These are phyloP conservation scores for Typhlomys cinereus DNA, from an alignment of 2,113 vertebrate genomes.

Conservation along the genomic window DNA sequence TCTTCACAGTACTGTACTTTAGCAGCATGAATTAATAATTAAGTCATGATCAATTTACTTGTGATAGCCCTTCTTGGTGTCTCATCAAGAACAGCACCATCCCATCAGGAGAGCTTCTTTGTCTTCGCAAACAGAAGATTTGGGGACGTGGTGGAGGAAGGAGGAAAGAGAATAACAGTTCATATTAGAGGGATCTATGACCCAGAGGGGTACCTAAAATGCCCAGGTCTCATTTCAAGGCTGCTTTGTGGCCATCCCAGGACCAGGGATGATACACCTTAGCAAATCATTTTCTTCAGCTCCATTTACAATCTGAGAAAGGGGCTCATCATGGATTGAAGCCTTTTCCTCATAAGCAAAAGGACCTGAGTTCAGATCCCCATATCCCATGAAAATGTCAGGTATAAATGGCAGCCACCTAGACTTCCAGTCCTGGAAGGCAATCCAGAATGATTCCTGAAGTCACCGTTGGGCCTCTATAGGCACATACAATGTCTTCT, in stretches of 20 bases:
- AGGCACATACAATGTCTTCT: too few species aligned
- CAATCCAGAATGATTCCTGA: too few species aligned
- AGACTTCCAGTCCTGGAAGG: too few species aligned
- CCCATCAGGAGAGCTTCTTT: slow-evolving; percentile 50
- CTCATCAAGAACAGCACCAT: slow-evolving; percentile 62
- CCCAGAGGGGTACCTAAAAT: not conserved
- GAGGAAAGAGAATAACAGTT: not conserved
- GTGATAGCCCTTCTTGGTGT: slow-evolving; percentile 67
- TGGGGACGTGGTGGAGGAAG: not conserved
- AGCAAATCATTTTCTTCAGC: not conserved
- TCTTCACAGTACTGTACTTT: slow-evolving; percentile 75
- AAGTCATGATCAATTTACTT: slow-evolving; percentile 76
- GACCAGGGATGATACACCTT: not conserved
- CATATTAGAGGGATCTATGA: not conserved
- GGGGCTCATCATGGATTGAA: not conserved
- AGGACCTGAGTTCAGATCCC: too few species aligned
- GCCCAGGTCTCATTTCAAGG: not conserved
- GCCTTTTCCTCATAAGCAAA: too few species aligned
- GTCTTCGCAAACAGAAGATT: slow-evolving; percentile 64
- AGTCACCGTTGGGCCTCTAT: too few species aligned
- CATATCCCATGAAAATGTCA: too few species aligned
- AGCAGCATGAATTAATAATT: slow-evolving; percentile 79
- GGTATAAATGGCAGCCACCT: too few species aligned
- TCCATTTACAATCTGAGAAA: not conserved
- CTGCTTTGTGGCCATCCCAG: not conserved